Conservation (phyloP, 2,113 vertebrate genomes). For the Scomber colias region DNA sequence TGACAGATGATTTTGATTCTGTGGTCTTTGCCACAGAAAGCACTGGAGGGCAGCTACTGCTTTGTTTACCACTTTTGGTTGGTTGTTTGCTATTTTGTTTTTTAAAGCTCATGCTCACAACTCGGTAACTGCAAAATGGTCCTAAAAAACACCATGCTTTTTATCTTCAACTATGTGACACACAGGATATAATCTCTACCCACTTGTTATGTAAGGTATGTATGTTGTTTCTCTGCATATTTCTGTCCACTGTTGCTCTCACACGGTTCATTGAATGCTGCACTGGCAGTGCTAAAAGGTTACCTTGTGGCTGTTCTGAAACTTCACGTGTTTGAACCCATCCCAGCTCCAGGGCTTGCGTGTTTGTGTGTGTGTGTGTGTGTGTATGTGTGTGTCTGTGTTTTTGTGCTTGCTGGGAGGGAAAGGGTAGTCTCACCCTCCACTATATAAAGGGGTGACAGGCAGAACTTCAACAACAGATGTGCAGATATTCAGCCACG, state of each 20-base stretch:
- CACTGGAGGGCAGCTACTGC: constrained; percentile 44
- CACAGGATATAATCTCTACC: background rate
- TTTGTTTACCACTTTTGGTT: constrained; percentile 54
- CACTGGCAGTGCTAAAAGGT: constrained; percentile 10
- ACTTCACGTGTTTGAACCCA: constrained; percentile 67
- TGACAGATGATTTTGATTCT: constrained; percentile 76
- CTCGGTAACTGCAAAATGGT: background rate
- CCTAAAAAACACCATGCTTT: background rate
- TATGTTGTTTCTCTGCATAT: background rate
- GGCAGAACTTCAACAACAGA: constrained; percentile 26
- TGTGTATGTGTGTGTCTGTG: constrained; percentile 30
- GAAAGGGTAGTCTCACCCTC: constrained; percentile 17
- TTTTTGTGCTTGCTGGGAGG: constrained; percentile 19
- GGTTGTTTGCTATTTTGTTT: background rate
- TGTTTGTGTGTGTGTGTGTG: constrained; percentile 27
- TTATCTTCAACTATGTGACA: background rate
- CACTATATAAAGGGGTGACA: constrained; percentile 71
- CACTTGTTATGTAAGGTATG: background rate
- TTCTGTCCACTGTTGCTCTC: constrained; percentile 9
- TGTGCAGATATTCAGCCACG: constrained; percentile 11
- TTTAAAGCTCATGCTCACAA: background rate
- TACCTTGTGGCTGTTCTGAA: constrained; percentile 10
- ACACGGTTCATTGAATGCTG: constrained; percentile 16
- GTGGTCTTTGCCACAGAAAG: constrained; percentile 57
- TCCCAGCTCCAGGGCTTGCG: constrained; percentile 44